Evolutionary conservation across 2,888 invertebrate species (phyloP).

Genomic region (Troilus luridus): DNA sequence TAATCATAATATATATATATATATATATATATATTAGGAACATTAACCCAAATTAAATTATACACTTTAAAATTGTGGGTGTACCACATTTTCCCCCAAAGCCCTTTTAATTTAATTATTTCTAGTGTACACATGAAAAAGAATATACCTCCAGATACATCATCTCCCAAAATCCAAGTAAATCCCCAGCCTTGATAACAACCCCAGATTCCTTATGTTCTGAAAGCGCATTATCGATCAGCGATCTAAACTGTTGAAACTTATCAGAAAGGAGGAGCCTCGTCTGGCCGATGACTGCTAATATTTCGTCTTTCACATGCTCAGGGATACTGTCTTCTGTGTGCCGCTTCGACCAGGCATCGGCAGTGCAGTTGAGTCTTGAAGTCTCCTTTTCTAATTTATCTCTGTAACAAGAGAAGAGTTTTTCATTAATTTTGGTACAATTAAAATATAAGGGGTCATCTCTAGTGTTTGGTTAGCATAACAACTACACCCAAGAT

Average conservation of each 20-base stretch:
- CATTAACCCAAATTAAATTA: too few relatives aligned
- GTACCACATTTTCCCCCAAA: too few relatives aligned
- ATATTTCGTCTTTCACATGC: conserved; percentile 74
- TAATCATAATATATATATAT: too few relatives aligned
- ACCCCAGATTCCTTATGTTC: conserved; percentile 69
- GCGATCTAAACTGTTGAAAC: conserved; percentile 80
- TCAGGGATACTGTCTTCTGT: conserved; percentile 69
- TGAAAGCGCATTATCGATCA: conserved; percentile 70
- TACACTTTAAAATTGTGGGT: too few relatives aligned
- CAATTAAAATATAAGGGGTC: too few relatives aligned
- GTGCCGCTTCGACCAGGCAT: background rate
- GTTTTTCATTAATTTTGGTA: background rate
- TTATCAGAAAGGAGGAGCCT: conserved; percentile 83
- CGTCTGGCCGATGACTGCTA: conserved; percentile 84
- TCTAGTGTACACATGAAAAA: background rate
- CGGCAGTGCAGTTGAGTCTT: background rate
- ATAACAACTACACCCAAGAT: too few relatives aligned
- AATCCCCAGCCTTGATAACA: conserved; percentile 77
- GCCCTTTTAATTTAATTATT: background rate
- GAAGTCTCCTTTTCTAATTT: conserved; percentile 36
- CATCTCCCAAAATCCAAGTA: conserved; percentile 93
- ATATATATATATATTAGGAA: too few relatives aligned
- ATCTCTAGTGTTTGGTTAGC: too few relatives aligned
- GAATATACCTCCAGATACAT: conserved; percentile 69
- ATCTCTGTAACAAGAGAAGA: background rate